Evolutionary conservation across 2,113 vertebrate species (phyloP).

Genomic region (Delphinus delphis): DNA sequence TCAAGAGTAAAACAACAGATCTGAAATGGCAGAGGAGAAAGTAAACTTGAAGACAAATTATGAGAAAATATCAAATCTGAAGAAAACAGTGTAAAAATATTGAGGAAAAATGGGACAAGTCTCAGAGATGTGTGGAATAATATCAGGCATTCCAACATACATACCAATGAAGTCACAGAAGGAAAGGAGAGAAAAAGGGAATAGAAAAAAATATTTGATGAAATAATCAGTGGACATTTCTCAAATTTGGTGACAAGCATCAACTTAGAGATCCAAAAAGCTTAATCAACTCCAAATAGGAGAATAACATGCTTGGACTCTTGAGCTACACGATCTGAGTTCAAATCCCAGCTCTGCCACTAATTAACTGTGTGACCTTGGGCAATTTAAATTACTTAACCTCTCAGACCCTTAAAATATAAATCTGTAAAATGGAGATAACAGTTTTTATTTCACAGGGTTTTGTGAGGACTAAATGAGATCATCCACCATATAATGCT

Average conservation of each 20-base stretch:
- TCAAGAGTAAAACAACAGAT: neutral
- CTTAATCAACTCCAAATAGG: neutral
- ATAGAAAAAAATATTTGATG: neutral
- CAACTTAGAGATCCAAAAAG: neutral
- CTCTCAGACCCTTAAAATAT: neutral
- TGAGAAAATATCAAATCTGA: neutral
- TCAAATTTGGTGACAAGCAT: neutral
- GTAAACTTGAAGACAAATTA: neutral
- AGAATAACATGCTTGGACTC: neutral
- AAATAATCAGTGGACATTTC: neutral
- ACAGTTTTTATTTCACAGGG: neutral
- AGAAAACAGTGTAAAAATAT: neutral
- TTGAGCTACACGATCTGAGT: neutral
- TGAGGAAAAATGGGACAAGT: neutral
- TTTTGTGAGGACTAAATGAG: neutral
- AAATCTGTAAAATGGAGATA: neutral
- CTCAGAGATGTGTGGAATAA: neutral
- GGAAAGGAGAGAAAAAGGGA: neutral
- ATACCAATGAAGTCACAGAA: neutral
- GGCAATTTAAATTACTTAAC: neutral
- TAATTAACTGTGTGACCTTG: neutral
- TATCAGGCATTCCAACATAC: neutral
- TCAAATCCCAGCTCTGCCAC: neutral
- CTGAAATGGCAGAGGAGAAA: neutral
- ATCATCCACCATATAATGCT: neutral